These are phyloP conservation scores for Oxygymnocypris stewartii DNA, from an alignment of 2,113 vertebrate species.

Conservation along the genomic window DNA sequence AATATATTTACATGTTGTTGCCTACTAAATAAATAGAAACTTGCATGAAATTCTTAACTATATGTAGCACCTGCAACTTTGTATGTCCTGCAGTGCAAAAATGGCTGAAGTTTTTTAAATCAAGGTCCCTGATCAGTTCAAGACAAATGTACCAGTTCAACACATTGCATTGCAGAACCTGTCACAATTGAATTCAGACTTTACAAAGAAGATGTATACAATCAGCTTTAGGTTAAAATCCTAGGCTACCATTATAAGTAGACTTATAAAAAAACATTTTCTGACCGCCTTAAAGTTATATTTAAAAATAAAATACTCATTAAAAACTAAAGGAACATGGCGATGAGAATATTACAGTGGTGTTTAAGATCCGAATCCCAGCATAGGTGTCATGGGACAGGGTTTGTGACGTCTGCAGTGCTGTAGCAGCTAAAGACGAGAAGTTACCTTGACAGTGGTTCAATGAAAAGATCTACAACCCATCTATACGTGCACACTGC, in stretches of 20 bases:
- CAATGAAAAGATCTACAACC: slow-evolving; percentile 53
- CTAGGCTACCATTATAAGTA: not conserved
- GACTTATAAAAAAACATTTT: not conserved
- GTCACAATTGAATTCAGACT: not conserved
- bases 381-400: not conserved
- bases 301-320: not conserved
- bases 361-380: not conserved
- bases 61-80: not conserved
- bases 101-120: too few species aligned
- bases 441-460: slow-evolving; percentile 58
- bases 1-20: not conserved
- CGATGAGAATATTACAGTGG: not conserved
- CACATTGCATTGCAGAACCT: not conserved
- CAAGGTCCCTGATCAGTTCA: too few species aligned
- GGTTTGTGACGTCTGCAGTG: not conserved
- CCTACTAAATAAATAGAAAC: not conserved
- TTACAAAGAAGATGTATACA: not conserved
- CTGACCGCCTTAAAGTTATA: not conserved
- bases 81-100: too few species aligned
- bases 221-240: not conserved
- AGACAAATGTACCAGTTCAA: too few species aligned
- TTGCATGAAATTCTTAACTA: not conserved
- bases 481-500: slow-evolving; percentile 37
- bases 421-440: slow-evolving; percentile 21
- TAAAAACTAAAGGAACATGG: not conserved